Evolutionary conservation across 1,140 invertebrate genomes (phyloP), one percentile per base, ranked within the genome.

Genomic region (Amphibalanus amphitrite): DNA sequence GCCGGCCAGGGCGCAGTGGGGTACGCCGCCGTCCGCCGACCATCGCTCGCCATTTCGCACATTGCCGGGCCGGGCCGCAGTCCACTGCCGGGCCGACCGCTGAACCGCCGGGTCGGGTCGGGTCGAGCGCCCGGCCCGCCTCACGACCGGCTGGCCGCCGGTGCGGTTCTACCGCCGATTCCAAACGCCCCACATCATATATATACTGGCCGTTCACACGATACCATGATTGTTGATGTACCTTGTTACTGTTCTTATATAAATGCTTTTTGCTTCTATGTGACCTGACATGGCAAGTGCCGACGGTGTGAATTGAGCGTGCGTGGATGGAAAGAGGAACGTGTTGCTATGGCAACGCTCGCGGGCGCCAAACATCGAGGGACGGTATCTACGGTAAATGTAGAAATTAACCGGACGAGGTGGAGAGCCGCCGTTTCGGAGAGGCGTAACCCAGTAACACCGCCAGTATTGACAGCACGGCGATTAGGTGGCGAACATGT

Each of bases 181-280:
- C 47, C 47, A 59, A 59, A 59, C 47, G 47, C 47, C 47, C 13
- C 10, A 20, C 47, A 59, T 59, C 47, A 59, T 59, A 59, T 59
- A 59, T 59, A 59, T 6, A 59, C 47, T 59, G 10, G 47, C 20
- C 20, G 47, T 59, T 59, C 47, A 59, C 20, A 20, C 47, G 47
- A 8, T 23, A 23, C 23, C 47, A 59, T 59, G 47, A 59, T 59
- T 59, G 47, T 59, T 59, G 47, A 23, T 59, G 47, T 59, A 59
- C 47, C 47, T 59, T 59, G 47, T 59, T 59, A 59, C 47, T 59
- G 47, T 59, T 59, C 47, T 59, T 59, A 59, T 59, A 59, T 59
- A 59, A 59, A 59, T 59, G 47, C 47, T 59, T 59, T 59, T 59
- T 59, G 47, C 47, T 59, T 59, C 47, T 59, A 13, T 59, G 47